These are phyloP conservation scores for Drosophila kambysellisi DNA, from an alignment of 2,888 invertebrate species.

Conservation along the genomic window DNA sequence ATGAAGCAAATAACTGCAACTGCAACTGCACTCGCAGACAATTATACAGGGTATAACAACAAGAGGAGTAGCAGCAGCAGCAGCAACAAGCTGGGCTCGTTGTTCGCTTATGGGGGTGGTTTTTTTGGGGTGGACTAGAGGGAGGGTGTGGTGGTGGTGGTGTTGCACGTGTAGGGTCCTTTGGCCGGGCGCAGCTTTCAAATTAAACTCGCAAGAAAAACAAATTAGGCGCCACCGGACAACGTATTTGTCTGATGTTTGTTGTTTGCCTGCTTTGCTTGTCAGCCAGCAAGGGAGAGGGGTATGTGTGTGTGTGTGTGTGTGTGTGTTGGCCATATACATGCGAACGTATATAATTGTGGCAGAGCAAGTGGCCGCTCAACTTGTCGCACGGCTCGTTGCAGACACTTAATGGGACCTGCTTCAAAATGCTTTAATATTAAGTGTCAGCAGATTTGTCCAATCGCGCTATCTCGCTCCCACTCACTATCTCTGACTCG, in stretches of 20 bases:
- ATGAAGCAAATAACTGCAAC: neutral
- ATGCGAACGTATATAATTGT: neutral
- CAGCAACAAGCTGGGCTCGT: conserved; percentile 9
- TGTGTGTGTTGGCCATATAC: neutral
- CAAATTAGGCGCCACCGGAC: conserved; percentile 76
- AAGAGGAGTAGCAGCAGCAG: conserved; percentile 18
- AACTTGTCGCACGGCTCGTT: conserved; percentile 57
- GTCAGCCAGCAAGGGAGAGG: neutral
- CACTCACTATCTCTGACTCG: neutral
- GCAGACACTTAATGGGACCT: conserved; percentile 48
- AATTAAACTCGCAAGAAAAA: conserved; percentile 78
- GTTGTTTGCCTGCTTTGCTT: conserved; percentile 49
- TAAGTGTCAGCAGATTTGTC: conserved; percentile 51
- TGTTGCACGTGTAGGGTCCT: conserved; percentile 32
- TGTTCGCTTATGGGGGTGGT: neutral
- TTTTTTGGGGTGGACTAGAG: neutral
- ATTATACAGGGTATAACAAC: conserved; percentile 4
- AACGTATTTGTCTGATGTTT: conserved; percentile 73
- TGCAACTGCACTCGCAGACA: too few relatives aligned
- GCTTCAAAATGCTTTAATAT: conserved; percentile 57
- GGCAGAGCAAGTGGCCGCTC: conserved; percentile 40
- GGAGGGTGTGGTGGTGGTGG: neutral
- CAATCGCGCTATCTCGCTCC: conserved; percentile 8
- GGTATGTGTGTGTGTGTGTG: neutral
- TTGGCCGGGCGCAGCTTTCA: conserved; percentile 59